Evolutionary conservation across 2,888 invertebrate genomes (phyloP).

Genomic region (Charanyca ferruginea): DNA sequence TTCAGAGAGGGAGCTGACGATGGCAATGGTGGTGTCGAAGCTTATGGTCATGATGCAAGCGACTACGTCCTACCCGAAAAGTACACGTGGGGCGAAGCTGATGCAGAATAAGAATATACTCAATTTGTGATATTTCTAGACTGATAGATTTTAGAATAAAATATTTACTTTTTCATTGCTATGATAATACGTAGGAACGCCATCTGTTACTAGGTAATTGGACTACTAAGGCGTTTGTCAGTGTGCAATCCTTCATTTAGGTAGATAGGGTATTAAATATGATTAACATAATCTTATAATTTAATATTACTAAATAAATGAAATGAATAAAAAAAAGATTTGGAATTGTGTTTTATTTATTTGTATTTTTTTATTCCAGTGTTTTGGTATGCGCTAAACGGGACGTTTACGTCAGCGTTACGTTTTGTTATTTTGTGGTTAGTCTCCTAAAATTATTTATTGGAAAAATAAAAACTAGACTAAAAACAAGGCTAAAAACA

Average conservation of each 20-base stretch:
- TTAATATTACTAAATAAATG: background rate
- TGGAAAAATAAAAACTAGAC: background rate
- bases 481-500: too few species aligned
- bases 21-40: slow-evolving; percentile 86
- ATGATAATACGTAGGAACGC: slow-evolving; percentile 33
- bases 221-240: slow-evolving; percentile 18
- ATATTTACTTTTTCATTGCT: slow-evolving; percentile 13
- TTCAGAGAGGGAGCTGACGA: slow-evolving; percentile 81
- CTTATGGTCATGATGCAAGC: slow-evolving; percentile 83
- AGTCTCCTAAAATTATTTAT: background rate
- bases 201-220: slow-evolving; percentile 44
- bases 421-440: slow-evolving; percentile 34
- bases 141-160: slow-evolving; percentile 61
- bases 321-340: slow-evolving; percentile 15
- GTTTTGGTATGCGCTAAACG: background rate
- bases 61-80: slow-evolving; percentile 86
- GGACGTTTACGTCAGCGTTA: slow-evolving; percentile 19
- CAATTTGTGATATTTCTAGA: slow-evolving; percentile 52
- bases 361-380: background rate
- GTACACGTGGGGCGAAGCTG: slow-evolving; percentile 84
- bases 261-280: background rate
- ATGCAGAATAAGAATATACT: slow-evolving; percentile 68
- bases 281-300: background rate
- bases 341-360: slow-evolving; percentile 34
- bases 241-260: slow-evolving; percentile 12